Evolutionary conservation across 2,888 invertebrate species (phyloP), one percentile per base, ranked within the genome.

Genomic region (Eupithecia exiguata): DNA sequence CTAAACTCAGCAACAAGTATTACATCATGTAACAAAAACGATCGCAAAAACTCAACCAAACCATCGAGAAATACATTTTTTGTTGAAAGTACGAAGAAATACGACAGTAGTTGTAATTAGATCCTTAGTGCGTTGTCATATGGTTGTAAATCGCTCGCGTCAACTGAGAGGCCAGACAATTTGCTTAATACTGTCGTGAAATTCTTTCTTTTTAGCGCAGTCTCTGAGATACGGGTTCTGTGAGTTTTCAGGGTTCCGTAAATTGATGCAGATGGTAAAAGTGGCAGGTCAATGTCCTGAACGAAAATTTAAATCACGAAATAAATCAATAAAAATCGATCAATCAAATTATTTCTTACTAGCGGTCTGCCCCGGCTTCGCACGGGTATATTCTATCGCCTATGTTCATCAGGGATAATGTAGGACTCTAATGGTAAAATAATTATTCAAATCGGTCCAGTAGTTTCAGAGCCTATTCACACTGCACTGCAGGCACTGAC

Each of bases 1-100:
- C 40, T 21, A 40, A 65, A 65, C 40, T 36, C 18, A 65, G 63
- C 10, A 35, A 35, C 36, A 21, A 66, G 38, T 12, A 66, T 66
- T 66, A 40, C 66, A 66, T 66, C 66, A 66, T 43, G 40, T 25
- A 6, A 66, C 66, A 66, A 66, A 66, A 66, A 65, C 38, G 38
- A 12, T n/a, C 25, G 38, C 65, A 66, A 66, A 66, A 66, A 66
- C 1, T 40, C 6, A 40, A 65, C 36, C 16, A 63, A 63, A 36
- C 36, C 38, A 65, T 43, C 25, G 6, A 38, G 38, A 21, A 7
- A n/a, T 36, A 18, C 18, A 9, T 66, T 66, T 66, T 66, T 66
- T 66, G 40, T 40, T 21, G 36, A 18, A 62, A 66, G 66, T n/a
- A 65, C 66, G 14, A 66, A 66, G 66, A 66, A 66, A 66, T 12